These are phyloP conservation scores for Palloptera scutellata DNA, from an alignment of 2,888 invertebrate genomes.

Conservation along the genomic window DNA sequence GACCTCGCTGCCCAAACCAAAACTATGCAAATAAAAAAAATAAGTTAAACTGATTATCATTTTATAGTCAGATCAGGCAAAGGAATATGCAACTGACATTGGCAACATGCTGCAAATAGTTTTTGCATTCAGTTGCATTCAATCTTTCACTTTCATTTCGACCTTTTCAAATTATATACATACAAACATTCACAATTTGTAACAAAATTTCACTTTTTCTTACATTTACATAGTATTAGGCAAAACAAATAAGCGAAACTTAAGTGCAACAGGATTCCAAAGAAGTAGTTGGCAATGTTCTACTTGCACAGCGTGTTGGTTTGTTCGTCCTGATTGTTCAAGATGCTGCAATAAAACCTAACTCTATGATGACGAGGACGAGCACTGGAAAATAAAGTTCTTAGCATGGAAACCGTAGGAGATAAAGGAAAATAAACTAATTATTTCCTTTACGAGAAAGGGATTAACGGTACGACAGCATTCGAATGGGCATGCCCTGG, in stretches of 20 bases:
- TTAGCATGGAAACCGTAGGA: slow-evolving; percentile 18
- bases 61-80: too few species aligned
- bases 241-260: slow-evolving; percentile 17
- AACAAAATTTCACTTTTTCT: slow-evolving; percentile 15
- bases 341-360: slow-evolving; percentile 63
- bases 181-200: slow-evolving; percentile 8
- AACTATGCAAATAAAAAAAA: too few species aligned
- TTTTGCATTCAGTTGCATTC: too few species aligned
- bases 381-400: slow-evolving; percentile 33
- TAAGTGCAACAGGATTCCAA: neutral
- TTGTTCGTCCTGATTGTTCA: slow-evolving; percentile 53
- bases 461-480: slow-evolving; percentile 48
- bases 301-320: slow-evolving; percentile 29
- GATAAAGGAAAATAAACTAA: slow-evolving; percentile 53
- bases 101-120: too few species aligned
- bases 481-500: too few species aligned
- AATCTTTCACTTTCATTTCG: too few species aligned
- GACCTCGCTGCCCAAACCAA: too few species aligned
- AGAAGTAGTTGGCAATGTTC: slow-evolving; percentile 24
- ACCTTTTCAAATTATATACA: neutral
- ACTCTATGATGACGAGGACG: slow-evolving; percentile 41
- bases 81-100: too few species aligned
- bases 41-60: too few species aligned
- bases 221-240: slow-evolving; percentile 24
- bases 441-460: slow-evolving; percentile 59